Conservation (phyloP, 2,113 vertebrate species). For the Piaya cayana region DNA sequence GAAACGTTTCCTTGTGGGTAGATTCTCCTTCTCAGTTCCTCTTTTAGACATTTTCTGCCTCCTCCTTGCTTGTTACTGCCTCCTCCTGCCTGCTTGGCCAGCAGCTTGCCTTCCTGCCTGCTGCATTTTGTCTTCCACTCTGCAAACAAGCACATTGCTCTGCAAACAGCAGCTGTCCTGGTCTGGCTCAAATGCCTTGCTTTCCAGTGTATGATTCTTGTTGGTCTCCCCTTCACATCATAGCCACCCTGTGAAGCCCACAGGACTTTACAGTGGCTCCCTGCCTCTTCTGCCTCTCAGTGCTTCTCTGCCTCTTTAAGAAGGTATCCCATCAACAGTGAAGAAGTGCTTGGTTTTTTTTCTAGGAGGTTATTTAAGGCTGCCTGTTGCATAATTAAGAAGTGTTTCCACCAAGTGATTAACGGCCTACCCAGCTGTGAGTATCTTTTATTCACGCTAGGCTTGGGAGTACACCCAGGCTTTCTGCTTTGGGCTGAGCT, state of each 20-base stretch:
- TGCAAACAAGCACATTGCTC: not conserved
- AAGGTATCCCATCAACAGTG: not conserved
- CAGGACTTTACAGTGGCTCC: not conserved
- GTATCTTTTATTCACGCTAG: not conserved
- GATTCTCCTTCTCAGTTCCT: constrained; percentile 23
- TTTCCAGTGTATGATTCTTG: rapidly evolving
- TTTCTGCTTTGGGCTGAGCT: not conserved
- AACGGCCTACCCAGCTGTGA: not conserved
- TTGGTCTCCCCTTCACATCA: rapidly evolving
- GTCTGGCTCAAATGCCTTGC: not conserved
- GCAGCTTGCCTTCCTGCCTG: not conserved
- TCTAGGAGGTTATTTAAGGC: constrained; percentile 38
- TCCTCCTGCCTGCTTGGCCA: not conserved
- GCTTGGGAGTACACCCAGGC: not conserved
- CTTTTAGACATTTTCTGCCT: not conserved
- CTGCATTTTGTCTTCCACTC: not conserved
- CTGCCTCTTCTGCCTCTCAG: not conserved
- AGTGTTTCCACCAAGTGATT: constrained; percentile 21
- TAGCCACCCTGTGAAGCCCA: not conserved
- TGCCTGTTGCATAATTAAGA: constrained; percentile 11
- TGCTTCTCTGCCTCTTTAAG: not conserved
- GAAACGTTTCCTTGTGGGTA: constrained; percentile 1
- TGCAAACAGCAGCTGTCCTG: rapidly evolving
- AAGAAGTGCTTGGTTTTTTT: not conserved
- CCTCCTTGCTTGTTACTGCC: not conserved